Evolutionary conservation across 2,797 vertebrate species (phyloP), one percentile per base, ranked within the genome.

Genomic region (Pangasius krempfi): DNA sequence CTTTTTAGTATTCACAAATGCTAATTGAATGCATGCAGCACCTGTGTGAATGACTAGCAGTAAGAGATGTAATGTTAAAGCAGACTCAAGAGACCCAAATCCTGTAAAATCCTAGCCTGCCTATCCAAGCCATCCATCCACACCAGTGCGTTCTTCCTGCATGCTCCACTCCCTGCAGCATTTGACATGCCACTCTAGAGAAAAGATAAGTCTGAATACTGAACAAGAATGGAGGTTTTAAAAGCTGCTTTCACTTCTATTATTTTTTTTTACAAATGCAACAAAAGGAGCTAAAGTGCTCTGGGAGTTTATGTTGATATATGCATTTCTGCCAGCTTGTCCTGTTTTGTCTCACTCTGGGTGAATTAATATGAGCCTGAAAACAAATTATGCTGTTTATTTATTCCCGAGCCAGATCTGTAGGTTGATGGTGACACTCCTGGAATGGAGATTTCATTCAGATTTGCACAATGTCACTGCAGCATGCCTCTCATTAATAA

Each of bases 121-220:
- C 83, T 37, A 79, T 89, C 92, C 86, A 88, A 84, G 82, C 68
- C 87, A 92, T 87, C 47, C 68, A 92, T 89, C 79, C 90, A 72
- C 33, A 87, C 86, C 62, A 80, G 82, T 89, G 91, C 86, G 90
- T 85, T 90, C 92, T 89, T 88, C 62, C 72, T 88, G 87, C 75
- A 72, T 66, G 66, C 87, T 81, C 80, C 75, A 72, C 86, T 89
- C 88, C 72, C 86, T 86, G 87, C 58, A 84, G 68, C 89, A 47
- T 85, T 70, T 50, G n/a, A 88, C 27, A 6, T 33, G 79, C 86
- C 89, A 80, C 86, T 89, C 86, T 85, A 82, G 73, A 89, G 87
- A 22, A 87, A 33, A 86, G 83, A 92, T 90, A 86, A 76, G 80
- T 52, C 47, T 90, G 89, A 92, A 90, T 93, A 85, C 90, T 83